These are phyloP conservation scores for Buteo buteo DNA, from an alignment of 2,113 vertebrate genomes.

Conservation along the genomic window DNA sequence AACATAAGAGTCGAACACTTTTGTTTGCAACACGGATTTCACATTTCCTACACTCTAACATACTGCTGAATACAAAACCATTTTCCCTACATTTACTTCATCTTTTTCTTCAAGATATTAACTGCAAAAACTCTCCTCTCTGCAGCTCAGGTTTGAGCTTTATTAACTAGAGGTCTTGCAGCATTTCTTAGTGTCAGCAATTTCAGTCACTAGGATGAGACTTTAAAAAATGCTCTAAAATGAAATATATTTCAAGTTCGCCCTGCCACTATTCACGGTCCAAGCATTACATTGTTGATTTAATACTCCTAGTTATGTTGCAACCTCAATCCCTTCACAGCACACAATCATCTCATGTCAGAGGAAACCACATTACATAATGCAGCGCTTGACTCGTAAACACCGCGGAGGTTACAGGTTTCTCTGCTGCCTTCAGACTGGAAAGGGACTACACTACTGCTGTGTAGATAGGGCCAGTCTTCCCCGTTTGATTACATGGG, in stretches of 20 bases:
- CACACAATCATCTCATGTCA: background rate
- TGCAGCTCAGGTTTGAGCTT: background rate
- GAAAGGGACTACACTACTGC: background rate
- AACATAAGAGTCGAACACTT: background rate
- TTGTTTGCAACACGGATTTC: fast-evolving
- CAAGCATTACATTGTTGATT: background rate
- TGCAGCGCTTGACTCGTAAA: background rate
- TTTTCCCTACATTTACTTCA: background rate
- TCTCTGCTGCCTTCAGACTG: background rate
- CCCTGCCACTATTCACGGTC: background rate
- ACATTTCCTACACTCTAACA: background rate
- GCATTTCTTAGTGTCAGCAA: background rate
- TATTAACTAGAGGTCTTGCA: background rate
- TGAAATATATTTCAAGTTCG: background rate
- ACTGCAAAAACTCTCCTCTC: background rate
- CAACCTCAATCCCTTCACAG: background rate
- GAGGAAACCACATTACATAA: slow-evolving; percentile 6
- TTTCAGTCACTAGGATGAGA: background rate
- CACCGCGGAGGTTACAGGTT: background rate
- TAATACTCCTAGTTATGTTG: background rate
- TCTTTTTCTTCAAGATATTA: background rate
- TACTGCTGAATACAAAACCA: background rate
- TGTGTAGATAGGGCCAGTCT: background rate
- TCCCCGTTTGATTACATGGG: background rate
- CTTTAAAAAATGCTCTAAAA: background rate